phyloP scores from a whole-genome alignment of 2,888 invertebrate genomes.

The Leptinotarsa tumamoca region DNA sequence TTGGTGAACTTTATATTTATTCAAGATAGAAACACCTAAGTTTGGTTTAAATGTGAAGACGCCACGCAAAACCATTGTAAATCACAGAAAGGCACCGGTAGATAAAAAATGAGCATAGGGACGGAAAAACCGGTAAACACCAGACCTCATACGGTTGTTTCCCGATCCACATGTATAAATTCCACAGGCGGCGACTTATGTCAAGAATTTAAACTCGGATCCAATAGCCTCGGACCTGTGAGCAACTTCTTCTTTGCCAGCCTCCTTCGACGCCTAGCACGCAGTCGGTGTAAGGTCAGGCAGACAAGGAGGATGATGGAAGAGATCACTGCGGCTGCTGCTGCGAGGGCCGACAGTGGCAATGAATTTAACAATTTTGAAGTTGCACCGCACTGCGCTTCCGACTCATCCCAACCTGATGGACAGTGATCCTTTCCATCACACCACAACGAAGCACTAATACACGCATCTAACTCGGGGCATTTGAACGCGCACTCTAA shows the following conservation, averaged over 20 bases:
- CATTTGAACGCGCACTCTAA: constrained; percentile 75
- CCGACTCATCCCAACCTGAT: constrained; percentile 78
- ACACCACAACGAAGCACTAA: constrained; percentile 80
- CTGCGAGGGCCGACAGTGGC: constrained; percentile 72
- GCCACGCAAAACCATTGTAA: constrained; percentile 44
- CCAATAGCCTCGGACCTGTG: constrained; percentile 74
- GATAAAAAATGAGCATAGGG: constrained; percentile 65
- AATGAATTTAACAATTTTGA: constrained; percentile 68
- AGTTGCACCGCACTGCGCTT: constrained; percentile 74
- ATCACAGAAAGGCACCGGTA: constrained; percentile 66
- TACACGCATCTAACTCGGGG: constrained; percentile 82
- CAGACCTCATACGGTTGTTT: constrained; percentile 86
- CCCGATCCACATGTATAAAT: constrained; percentile 92
- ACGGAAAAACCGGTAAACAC: constrained; percentile 62
- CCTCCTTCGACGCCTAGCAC: constrained; percentile 69
- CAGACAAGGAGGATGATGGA: constrained; percentile 72
- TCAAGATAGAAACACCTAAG: constrained; percentile 23
- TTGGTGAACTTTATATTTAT: not conserved
- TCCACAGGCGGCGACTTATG: constrained; percentile 92
- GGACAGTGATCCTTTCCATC: constrained; percentile 78
- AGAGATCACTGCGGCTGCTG: constrained; percentile 71
- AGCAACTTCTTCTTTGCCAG: constrained; percentile 69
- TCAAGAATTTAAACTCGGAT: constrained; percentile 82
- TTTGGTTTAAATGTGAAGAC: constrained; percentile 33
- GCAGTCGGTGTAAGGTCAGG: constrained; percentile 71